Evolutionary conservation across 2,888 invertebrate genomes (phyloP).

Genomic region (Stenurella melanura): DNA sequence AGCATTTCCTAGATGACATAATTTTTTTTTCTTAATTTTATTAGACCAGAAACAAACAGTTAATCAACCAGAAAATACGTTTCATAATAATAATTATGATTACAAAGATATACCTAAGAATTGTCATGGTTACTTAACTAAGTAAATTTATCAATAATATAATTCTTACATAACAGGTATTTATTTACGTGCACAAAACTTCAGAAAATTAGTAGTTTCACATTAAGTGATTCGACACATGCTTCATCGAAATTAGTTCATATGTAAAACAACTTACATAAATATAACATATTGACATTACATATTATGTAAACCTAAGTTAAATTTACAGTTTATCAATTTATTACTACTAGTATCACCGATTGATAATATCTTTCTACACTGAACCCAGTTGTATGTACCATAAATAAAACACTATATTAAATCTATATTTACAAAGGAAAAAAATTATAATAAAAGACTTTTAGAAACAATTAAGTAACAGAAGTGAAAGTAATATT

Average conservation of each 20-base stretch:
- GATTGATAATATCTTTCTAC: neutral
- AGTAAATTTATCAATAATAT: neutral
- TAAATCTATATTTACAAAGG: neutral
- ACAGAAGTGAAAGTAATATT: neutral
- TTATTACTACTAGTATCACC: neutral
- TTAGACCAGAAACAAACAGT: constrained; percentile 14
- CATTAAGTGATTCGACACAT: neutral
- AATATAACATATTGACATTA: neutral
- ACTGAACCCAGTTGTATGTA: neutral
- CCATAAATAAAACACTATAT: neutral
- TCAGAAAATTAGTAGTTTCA: neutral
- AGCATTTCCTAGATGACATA: constrained; percentile 1
- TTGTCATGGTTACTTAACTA: neutral
- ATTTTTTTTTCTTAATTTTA: constrained; percentile 10
- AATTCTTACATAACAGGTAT: neutral
- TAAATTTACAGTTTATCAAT: neutral
- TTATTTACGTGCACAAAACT: neutral
- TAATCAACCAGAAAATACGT: constrained; percentile 10
- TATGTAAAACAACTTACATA: neutral
- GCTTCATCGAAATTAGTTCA: neutral
- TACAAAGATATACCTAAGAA: neutral
- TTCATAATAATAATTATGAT: constrained; percentile 15
- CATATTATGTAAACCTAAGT: neutral
- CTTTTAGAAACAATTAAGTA: neutral
- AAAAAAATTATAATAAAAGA: neutral